Evolutionary conservation across 1,140 invertebrate genomes (phyloP), one percentile per base, ranked within the genome.

Genomic region (Oryzaephilus surinamensis): DNA sequence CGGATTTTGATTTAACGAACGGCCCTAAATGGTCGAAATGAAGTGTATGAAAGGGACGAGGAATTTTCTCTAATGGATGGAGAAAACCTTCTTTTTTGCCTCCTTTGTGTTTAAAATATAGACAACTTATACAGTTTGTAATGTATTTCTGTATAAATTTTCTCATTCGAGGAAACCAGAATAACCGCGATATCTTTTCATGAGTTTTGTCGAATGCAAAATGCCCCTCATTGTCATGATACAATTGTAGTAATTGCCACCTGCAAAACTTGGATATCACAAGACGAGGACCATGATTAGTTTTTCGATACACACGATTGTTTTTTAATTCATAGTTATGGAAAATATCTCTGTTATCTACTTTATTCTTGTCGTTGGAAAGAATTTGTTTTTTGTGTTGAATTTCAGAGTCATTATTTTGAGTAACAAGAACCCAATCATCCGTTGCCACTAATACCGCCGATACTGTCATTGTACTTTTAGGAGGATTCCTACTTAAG

Each of bases 11-110:
- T 38, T 27, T 35, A 10, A 30, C 24, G 11, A 39, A 30, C 2
- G 40, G 43, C 4, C 39, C 47, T 10, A 38, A 12, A 33, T 49
- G 43, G 19, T 49, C 41, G 5, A 45, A 13, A 18, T 48, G 41
- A 18, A 29, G 10, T 1, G 28, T 41, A 11, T 32, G 12, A 13
- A 44, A 45, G 19, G 38, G 47, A 6, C 6, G 5, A 6, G 15
- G 11, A 10, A 15, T 32, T 31, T 46, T 50, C 2, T 24, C 17
- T 18, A 46, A 39, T 19, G 24, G 19, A 37, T 46, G 11, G 8
- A 49, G 31, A 11, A 17, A 29, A 2, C 43, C 43, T 8, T 27
- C 27, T 4, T 28, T 17, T 35, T 43, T 23, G 30, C 41, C 32
- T 30, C n/a, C 27, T 6, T 34, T 14, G 0, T 17, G 6, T 2